Evolutionary conservation across 2,888 invertebrate genomes (phyloP).

Genomic region (Adelognathus sp.): DNA sequence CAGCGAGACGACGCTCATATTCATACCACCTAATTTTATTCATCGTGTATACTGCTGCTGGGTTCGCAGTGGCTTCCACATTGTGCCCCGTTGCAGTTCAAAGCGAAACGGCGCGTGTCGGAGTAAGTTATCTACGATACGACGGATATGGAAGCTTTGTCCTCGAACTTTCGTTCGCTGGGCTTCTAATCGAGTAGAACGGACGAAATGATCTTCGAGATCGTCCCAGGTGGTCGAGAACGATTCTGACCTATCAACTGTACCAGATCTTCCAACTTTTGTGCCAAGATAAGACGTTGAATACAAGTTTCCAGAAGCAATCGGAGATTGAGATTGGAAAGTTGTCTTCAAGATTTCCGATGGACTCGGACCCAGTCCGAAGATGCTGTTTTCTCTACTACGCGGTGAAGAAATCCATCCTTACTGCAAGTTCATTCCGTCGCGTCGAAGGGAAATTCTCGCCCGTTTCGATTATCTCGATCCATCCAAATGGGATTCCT

Average conservation of each 20-base stretch:
- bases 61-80: background rate
- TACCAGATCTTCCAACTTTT: no score
- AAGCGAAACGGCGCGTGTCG: background rate
- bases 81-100: background rate
- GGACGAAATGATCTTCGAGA: background rate
- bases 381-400: no score
- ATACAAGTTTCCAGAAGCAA: no score
- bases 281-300: no score
- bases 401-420: no score
- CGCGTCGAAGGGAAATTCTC: conserved; percentile 10
- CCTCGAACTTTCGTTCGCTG: background rate
- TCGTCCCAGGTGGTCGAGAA: background rate
- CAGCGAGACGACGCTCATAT: background rate
- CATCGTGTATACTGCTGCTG: background rate
- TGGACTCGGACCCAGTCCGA: no score
- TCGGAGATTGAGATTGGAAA: no score
- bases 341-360: no score
- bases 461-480: background rate
- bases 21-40: conserved; percentile 30
- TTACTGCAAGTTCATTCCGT: no score
- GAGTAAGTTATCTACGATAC: background rate
- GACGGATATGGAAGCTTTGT: background rate
- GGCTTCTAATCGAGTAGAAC: background rate
- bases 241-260: no score
- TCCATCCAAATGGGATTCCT: background rate